Evolutionary conservation across 30 jellyfish, hydroid and myxozoan genomes (phyloP).

Genomic region (Cassiopea andromeda): DNA sequence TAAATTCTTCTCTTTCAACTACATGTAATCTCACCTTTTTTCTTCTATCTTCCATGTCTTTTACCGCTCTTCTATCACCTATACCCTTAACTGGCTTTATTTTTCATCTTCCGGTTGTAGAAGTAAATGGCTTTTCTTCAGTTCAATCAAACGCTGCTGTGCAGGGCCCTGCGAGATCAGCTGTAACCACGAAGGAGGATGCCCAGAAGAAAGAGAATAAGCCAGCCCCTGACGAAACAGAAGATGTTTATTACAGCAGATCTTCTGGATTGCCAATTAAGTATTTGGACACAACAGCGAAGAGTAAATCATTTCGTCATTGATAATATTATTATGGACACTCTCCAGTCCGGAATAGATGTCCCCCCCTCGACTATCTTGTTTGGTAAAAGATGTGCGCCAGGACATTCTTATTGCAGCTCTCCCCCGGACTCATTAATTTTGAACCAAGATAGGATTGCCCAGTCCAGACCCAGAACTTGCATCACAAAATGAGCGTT

Average conservation of each 20-base stretch:
- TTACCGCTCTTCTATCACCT: too few relatives aligned
- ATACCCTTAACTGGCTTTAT: too few relatives aligned
- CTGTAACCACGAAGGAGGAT: slow-evolving; percentile 45
- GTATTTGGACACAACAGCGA: slow-evolving; percentile 47
- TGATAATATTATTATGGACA: not conserved
- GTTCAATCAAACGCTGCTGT: not conserved
- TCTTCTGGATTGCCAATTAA: slow-evolving; percentile 36
- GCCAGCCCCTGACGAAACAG: slow-evolving; percentile 50
- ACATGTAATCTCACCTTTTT: too few relatives aligned
- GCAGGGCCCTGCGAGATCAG: slow-evolving; percentile 61
- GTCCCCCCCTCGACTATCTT: too few relatives aligned
- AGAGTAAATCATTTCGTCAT: slow-evolving; percentile 27
- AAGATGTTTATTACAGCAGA: slow-evolving; percentile 55
- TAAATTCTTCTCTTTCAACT: too few relatives aligned
- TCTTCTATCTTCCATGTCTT: too few relatives aligned
- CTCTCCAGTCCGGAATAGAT: not conserved
- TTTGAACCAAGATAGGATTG: too few relatives aligned
- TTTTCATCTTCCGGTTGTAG: not conserved
- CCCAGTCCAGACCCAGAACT: too few relatives aligned
- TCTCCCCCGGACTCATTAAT: too few relatives aligned
- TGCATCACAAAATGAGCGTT: too few relatives aligned
- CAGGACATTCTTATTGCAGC: too few relatives aligned
- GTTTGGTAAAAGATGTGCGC: too few relatives aligned
- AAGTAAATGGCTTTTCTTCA: not conserved
- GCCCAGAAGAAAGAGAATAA: slow-evolving; percentile 23